Conservation (phyloP, 2,113 vertebrate species). For the Galeopterus variegatus region DNA sequence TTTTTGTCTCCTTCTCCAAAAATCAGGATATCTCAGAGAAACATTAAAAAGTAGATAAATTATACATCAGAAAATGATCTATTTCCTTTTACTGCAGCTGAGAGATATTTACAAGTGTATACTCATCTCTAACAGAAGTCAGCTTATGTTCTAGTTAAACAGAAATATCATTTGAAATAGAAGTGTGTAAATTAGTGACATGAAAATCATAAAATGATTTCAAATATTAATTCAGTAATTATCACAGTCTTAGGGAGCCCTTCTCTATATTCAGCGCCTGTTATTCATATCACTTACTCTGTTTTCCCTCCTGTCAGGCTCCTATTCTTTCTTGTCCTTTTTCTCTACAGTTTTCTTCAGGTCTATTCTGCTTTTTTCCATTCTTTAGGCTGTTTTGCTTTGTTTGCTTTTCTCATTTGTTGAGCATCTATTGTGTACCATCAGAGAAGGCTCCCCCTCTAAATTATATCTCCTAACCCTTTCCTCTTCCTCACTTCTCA, state of each 20-base stretch:
- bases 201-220: neutral
- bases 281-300: neutral
- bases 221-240: slow-evolving; percentile 35
- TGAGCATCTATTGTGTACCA: neutral
- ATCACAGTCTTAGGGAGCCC: neutral
- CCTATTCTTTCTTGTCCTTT: neutral
- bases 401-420: neutral
- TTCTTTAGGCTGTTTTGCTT: neutral
- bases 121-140: neutral
- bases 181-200: neutral
- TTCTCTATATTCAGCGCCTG: neutral
- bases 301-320: neutral
- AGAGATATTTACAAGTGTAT: neutral
- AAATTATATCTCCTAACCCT: neutral
- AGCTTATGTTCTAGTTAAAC: neutral
- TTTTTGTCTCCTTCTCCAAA: neutral
- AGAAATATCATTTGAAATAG: neutral
- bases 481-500: neutral
- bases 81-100: neutral
- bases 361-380: neutral
- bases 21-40: neutral
- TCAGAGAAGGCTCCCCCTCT: neutral
- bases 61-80: neutral
- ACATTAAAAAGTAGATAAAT: neutral
- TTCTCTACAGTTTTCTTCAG: neutral